Base-by-base conservation (phyloP, 2,888 invertebrate genomes). In the Gymnoscelis rufifasciata region DNA sequence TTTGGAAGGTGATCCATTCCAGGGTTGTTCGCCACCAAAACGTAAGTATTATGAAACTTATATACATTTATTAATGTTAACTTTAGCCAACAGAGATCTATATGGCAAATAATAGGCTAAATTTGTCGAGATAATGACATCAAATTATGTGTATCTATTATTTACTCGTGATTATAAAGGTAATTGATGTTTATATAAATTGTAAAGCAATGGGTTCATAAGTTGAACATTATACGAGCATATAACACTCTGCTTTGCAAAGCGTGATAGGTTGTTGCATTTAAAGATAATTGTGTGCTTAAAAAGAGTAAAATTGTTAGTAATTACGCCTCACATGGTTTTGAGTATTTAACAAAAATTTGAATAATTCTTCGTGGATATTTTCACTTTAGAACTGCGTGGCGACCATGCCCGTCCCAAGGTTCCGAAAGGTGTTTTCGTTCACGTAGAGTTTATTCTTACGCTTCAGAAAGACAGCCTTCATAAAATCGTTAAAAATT, bases 1-100 rank as follows among this genome's bases (percentile, higher is more conserved):
- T 40, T 80, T 89, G 53, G 89, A 90, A 54, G 93, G 93, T 46
- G 92, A 92, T 76, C 91, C 92, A 24, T 92, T 92, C 78, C 88
- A 87, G 60, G 88, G 89, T 69, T 90, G 90, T 71, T 78, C 82
- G 45, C 65, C 66, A 28, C 68, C 75, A 27, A 81, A 73, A 78
- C 82, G 88, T 88, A 83, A 78, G 64, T 48, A 46, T 43, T 43
- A 48, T 44, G 7, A 26, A 36, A 19, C 5, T 19, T 23, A n/a
- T 11, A n/a, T 26, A 15, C 8, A 38, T 8, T 10, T 29, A 12
- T 29, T 23, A n/a, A 40, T 31, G 7, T 36, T 31, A 19, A 7
- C 35, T 30, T 36, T 38, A 33, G 33, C 35, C 4, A 44, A 28
- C 41, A 41, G 42, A 43, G 35, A 27, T 27, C 28, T 49, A 7